phyloP scores from a whole-genome alignment of 2,797 vertebrate species.

The Molothrus ater region DNA sequence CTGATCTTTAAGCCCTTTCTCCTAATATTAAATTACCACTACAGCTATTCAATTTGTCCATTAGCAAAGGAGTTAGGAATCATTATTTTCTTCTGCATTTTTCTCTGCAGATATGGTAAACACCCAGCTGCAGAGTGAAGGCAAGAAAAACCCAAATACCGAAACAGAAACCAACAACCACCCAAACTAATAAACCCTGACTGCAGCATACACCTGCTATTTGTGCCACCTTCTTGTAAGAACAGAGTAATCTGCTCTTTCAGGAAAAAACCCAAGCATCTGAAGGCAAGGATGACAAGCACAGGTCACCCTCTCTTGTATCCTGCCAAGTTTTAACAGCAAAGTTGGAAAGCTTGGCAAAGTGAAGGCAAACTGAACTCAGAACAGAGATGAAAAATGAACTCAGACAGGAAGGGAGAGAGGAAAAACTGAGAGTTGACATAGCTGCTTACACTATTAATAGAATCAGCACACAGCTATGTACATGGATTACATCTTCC shows the following conservation, averaged over 20 bases:
- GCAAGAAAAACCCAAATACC: background rate
- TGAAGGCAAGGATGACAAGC: background rate
- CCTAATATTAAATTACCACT: background rate
- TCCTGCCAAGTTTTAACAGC: background rate
- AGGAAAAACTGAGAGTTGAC: slow-evolving; percentile 15
- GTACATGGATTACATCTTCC: background rate
- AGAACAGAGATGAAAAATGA: background rate
- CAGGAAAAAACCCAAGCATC: background rate
- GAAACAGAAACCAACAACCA: background rate
- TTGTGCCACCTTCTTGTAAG: background rate
- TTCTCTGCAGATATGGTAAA: background rate
- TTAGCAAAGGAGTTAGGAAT: background rate
- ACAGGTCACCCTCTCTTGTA: background rate
- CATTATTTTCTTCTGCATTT: background rate
- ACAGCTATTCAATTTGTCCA: background rate
- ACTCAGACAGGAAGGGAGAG: background rate
- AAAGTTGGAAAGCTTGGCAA: background rate
- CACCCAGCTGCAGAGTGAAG: background rate
- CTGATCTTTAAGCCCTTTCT: background rate
- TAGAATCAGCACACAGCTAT: background rate
- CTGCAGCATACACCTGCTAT: background rate
- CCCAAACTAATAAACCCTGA: background rate
- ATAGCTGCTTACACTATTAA: slow-evolving; percentile 1
- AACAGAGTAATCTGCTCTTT: background rate
- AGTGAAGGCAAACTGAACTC: background rate